Evolutionary conservation across 2,888 invertebrate genomes (phyloP), one percentile per base, ranked within the genome.

Genomic region (Meteorus cinctellus): DNA sequence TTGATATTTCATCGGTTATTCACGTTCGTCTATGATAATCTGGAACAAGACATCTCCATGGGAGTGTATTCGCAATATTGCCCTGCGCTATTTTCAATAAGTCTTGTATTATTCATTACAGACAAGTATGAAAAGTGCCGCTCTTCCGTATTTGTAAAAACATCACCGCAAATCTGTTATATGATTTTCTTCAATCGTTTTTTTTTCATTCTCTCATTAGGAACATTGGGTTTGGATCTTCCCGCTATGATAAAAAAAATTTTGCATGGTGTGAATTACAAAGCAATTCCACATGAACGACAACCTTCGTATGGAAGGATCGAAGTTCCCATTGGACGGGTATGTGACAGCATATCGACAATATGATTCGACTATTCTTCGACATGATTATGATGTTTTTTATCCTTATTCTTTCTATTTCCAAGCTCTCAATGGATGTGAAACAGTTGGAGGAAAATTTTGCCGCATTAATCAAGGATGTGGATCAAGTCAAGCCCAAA

Each of bases 371-470:
- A 31, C 73, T 34, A 63, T 76, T 70, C 66, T 70, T 73, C 55
- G 72, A 66, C 51, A 29, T 65, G 34, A 59, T 36, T 31, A 59
- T 69, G 24, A 70, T 73, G 66, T 72, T 73, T 75, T 71, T 65
- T 72, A 60, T 78, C 45, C 48, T 29, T 12, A 62, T 62, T 27
- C 60, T 10, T 1, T 16, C 12, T 12, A 41, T 10, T 2, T 41
- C 12, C 12, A 88, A 96, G 95, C 87, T 97, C 59, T 90, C 94
- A 81, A 96, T 96, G 96, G 93, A 94, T 10, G 84, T 89, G 0
- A 90, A 92, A 77, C 91, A 93, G 69, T 90, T 97, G 59, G 94
- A 94, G 83, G 94, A 93, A 78, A 97, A 97, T 87, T 92, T 96
- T 79, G 90, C 88, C 66, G 90, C 92, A 0, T 83, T 96, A 19